Base-by-base conservation (phyloP, 2,113 vertebrate genomes). In the Sorex araneus region DNA sequence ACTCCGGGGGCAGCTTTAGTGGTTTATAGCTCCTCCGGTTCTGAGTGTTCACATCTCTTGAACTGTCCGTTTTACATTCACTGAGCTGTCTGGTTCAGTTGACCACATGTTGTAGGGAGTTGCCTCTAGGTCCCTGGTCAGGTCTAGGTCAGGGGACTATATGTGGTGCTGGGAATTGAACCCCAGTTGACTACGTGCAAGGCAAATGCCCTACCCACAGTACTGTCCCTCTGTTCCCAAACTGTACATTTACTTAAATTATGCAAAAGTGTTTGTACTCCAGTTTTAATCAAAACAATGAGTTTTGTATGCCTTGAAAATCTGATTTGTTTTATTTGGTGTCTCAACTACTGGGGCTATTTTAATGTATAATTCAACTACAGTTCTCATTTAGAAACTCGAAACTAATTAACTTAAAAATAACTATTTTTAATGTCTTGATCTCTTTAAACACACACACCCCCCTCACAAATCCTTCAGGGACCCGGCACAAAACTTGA, bases 321-420 rank as follows among this genome's bases (percentile, higher is more conserved):
- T 90, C 77, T 76, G 78, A 93, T 54, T 93, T 32, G 83, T 71
- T 81, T 76, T 71, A 82, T 85, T 93, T 93, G 54, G 45, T 93
- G 18, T 87, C 30, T 82, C 90, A 28, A 87, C 23, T 15, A 85
- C 74, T 73, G n/a, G 34, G n/a, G 91, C 79, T 79, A 63, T 57
- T 74, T 80, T 85, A 70, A 91, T 77, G 69, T 15, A 64, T 77
- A 15, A 23, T 80, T 5, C 21, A 92, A 57, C 7, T 73, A 83
- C 1, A 83, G 43, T 92, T 87, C 70, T 90, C 36, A 80, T 32
- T 94, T 89, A 88, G 45, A 95, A 96, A 79, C 79, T 16, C 84
- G 1, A 50, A 50, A 50, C 47, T 50, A 50, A 50, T 50, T 78
- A 82, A 32, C 76, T 92, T 88, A 66, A 85, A 79, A 36, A 78